phyloP scores from a whole-genome alignment of 2,113 vertebrate genomes.

The Daphoenositta chrysoptera region DNA sequence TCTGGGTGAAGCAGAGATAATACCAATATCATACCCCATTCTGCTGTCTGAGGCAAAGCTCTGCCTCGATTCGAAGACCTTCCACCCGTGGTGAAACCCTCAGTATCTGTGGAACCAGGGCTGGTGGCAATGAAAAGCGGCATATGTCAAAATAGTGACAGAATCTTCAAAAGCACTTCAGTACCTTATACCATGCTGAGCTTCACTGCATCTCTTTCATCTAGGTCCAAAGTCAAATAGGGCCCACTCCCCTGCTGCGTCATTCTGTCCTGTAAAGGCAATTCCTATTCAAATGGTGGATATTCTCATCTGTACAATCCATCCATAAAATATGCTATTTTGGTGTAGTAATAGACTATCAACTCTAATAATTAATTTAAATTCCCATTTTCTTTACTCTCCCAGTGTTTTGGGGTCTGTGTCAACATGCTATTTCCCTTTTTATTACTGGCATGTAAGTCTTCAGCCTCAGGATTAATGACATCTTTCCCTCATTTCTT shows the following conservation, averaged over 20 bases:
- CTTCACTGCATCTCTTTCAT: not conserved
- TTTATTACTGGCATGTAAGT: not conserved
- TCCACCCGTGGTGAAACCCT: accelerated
- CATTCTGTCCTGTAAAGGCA: not conserved
- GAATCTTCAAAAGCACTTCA: not conserved
- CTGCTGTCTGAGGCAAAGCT: not conserved
- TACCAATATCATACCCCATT: not conserved
- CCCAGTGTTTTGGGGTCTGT: not conserved
- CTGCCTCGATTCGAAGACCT: not conserved
- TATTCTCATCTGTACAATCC: not conserved
- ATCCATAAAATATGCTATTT: not conserved
- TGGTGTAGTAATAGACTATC: not conserved
- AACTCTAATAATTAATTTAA: not conserved
- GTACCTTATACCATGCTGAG: not conserved
- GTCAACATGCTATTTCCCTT: not conserved
- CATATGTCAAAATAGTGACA: not conserved
- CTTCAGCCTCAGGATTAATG: not conserved
- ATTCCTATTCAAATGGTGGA: not conserved
- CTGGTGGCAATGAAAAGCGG: not conserved
- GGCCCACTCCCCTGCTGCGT: not conserved
- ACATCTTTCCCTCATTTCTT: not conserved
- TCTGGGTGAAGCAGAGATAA: not conserved
- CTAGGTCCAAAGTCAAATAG: not conserved
- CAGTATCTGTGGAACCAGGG: not conserved
- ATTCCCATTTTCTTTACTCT: not conserved